These are phyloP conservation scores for Micrastur ruficollis DNA, from an alignment of 2,797 vertebrate genomes.

Conservation along the genomic window DNA sequence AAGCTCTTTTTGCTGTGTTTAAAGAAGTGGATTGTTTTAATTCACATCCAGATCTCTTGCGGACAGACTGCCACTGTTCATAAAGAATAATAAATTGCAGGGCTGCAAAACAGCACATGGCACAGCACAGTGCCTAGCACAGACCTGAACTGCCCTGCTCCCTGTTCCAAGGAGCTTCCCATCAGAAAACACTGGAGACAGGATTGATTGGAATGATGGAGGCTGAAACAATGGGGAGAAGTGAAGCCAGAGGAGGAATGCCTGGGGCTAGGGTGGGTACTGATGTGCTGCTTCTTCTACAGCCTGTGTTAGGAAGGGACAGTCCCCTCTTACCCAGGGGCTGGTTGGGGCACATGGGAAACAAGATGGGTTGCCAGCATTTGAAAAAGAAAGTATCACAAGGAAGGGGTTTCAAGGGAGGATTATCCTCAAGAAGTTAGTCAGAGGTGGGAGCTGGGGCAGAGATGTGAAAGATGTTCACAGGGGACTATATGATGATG, in stretches of 20 bases:
- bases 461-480: not conserved
- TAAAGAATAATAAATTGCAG: not conserved
- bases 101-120: not conserved
- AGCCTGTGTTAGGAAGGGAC: not conserved
- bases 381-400: not conserved
- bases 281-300: not conserved
- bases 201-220: not conserved
- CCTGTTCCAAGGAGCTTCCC: not conserved
- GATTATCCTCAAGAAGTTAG: not conserved
- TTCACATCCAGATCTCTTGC: not conserved
- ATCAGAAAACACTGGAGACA: not conserved
- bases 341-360: accelerated
- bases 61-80: not conserved
- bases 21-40: not conserved
- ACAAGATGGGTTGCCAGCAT: not conserved
- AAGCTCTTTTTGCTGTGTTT: not conserved
- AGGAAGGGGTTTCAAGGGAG: not conserved
- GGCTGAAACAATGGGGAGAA: not conserved
- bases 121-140: not conserved
- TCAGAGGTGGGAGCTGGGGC: not conserved
- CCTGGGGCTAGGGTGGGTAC: not conserved
- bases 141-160: not conserved
- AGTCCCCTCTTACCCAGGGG: not conserved
- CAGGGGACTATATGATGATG: not conserved
- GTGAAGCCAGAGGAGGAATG: not conserved